Conservation (phyloP, 1,140 invertebrate species). For the Tachypleus tridentatus region DNA sequence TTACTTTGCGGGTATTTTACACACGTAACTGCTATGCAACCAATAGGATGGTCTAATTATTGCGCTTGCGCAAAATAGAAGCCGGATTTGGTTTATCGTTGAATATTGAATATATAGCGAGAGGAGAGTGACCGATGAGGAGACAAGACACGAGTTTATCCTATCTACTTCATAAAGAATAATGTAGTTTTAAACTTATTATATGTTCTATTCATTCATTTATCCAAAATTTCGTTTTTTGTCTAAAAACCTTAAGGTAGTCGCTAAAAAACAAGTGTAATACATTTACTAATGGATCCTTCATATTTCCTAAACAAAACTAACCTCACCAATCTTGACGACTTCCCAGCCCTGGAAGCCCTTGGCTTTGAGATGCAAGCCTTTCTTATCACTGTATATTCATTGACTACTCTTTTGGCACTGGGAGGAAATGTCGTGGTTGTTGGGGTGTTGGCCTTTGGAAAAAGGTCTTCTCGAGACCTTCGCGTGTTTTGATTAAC, state of each 20-base stretch:
- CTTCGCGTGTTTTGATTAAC: slow-evolving; percentile 32
- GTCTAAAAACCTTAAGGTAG: neutral
- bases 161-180: too few species aligned
- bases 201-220: too few species aligned
- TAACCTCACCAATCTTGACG: neutral
- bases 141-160: too few species aligned
- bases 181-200: too few species aligned
- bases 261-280: neutral
- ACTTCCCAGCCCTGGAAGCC: neutral
- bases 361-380: slow-evolving; percentile 19
- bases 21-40: too few species aligned
- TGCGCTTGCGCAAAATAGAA: too few species aligned
- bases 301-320: neutral
- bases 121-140: too few species aligned
- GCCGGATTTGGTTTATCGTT: too few species aligned
- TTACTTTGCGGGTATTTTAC: too few species aligned
- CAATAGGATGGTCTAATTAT: too few species aligned
- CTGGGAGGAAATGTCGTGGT: slow-evolving; percentile 29
- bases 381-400: slow-evolving; percentile 29
- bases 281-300: neutral
- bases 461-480: slow-evolving; percentile 28
- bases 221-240: too few species aligned
- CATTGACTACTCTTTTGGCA: slow-evolving; percentile 27
- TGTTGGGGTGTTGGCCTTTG: slow-evolving; percentile 29
- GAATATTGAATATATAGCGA: too few species aligned